Evolutionary conservation across 2,888 invertebrate genomes (phyloP).

Genomic region (Andrena flavipes): DNA sequence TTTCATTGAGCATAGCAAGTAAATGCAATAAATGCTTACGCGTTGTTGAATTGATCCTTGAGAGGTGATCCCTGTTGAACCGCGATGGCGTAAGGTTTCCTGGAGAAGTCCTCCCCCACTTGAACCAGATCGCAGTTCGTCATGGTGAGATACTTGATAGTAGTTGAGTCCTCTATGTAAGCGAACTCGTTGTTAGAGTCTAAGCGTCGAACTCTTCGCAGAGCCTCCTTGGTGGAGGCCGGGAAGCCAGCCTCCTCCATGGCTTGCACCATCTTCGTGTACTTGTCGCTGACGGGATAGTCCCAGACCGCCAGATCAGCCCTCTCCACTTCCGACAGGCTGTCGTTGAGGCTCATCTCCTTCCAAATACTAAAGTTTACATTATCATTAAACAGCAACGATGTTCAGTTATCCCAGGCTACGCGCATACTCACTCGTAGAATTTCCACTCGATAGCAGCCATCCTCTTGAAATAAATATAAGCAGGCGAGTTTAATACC

Average conservation of each 20-base stretch:
- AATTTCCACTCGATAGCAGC: conserved; percentile 96
- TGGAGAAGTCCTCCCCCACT: conserved; percentile 98
- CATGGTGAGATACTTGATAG: conserved; percentile 92
- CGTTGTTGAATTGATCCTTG: conserved; percentile 97
- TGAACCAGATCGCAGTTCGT: conserved; percentile 95
- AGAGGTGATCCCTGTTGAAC: conserved; percentile 98
- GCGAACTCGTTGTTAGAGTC: conserved; percentile 95
- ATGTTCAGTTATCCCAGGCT: background rate
- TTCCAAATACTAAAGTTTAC: conserved; percentile 94
- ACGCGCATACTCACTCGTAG: conserved; percentile 89
- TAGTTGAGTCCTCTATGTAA: conserved; percentile 97
- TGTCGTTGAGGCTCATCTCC: conserved; percentile 98
- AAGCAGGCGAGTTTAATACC: conserved; percentile 93
- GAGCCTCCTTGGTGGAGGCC: conserved; percentile 91
- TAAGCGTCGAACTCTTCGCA: conserved; percentile 89
- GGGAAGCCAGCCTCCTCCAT: conserved; percentile 95
- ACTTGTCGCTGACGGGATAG: conserved; percentile 99
- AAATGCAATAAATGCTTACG: conserved; percentile 87
- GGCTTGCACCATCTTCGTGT: conserved; percentile 99
- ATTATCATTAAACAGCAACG: background rate
- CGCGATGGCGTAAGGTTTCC: conserved; percentile 98
- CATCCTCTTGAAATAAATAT: conserved; percentile 98
- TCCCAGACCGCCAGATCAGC: conserved; percentile 99
- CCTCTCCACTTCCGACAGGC: conserved; percentile 94
- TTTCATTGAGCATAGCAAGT: background rate